Evolutionary conservation across 2,113 vertebrate species (phyloP), one percentile per base, ranked within the genome.

Genomic region (Prunella himalayana): DNA sequence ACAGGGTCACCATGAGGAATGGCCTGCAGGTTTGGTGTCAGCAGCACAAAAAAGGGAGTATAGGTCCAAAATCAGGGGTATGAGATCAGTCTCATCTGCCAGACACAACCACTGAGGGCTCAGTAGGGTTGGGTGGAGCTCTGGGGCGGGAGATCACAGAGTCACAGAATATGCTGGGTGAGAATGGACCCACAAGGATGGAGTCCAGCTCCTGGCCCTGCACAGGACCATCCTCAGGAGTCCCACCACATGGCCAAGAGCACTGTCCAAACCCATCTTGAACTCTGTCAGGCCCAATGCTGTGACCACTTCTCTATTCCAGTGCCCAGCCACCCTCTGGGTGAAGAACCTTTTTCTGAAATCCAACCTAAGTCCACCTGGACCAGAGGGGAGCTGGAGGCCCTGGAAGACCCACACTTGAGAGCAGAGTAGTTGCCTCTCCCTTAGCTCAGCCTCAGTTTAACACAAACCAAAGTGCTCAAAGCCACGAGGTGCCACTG

Each of bases 91-190:
- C 2, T 6, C 17, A 15, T 50, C 44, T 51, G 30, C n/a, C 61
- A 54, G 8, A 44, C 11, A 24, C 18, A 59, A 2, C 18, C 13
- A 7, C 22, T n/a, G 59, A 77, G 31, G 44, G 23, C 19, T 82
- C 53, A 13, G 7, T 21, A 24, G 0, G 0, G 10, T 5, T 56
- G 47, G 33, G 23, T 4, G 0, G 21, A 73, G 59, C 33, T 82
- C 25, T 41, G 63, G n/a, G 31, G 21, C 37, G 71, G n/a, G 23
- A 85, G 14, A 24, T 13, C 54, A 59, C 37, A 45, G 51, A 51
- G 39, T 37, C 33, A 28, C 63, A 39, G 64, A 24, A 53, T 9
- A 3, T 23, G 4, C 54, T 51, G 54, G 4, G 54, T 61, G 47
- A 33, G 33, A 78, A 61, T 23, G n/a, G 47, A 53, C 18, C 27